These are phyloP conservation scores for Homarus gammarus DNA, from an alignment of 2,888 invertebrate genomes.

Conservation along the genomic window DNA sequence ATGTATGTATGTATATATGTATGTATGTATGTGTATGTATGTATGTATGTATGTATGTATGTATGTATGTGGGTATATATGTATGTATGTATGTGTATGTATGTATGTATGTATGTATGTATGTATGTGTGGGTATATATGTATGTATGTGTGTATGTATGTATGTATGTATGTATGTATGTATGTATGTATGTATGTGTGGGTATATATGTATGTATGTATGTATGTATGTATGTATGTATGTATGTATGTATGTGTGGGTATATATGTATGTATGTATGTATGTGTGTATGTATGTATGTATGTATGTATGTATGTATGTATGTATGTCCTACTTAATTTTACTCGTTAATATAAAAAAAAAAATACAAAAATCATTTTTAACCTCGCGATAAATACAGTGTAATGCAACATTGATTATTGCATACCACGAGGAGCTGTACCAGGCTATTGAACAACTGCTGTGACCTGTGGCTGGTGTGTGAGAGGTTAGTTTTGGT, in stretches of 20 bases:
- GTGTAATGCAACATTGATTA: no score
- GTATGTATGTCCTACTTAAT: no score
- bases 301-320: no score
- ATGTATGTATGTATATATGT: slow-evolving; percentile 1
- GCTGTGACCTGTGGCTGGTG: no score
- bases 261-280: neutral
- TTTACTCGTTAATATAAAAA: no score
- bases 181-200: slow-evolving; percentile 2
- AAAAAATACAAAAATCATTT: no score
- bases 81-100: neutral
- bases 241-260: neutral
- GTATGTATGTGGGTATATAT: neutral
- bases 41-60: neutral
- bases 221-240: neutral
- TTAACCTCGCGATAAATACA: no score
- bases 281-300: neutral
- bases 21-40: slow-evolving; percentile 20
- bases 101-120: no score
- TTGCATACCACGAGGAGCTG: no score
- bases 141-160: neutral
- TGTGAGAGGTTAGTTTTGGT: no score
- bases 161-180: slow-evolving; percentile 17
- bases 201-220: neutral
- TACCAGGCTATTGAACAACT: no score
- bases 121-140: no score